Base-by-base conservation (phyloP, 2,113 vertebrate species). In the Petroica traversi region DNA sequence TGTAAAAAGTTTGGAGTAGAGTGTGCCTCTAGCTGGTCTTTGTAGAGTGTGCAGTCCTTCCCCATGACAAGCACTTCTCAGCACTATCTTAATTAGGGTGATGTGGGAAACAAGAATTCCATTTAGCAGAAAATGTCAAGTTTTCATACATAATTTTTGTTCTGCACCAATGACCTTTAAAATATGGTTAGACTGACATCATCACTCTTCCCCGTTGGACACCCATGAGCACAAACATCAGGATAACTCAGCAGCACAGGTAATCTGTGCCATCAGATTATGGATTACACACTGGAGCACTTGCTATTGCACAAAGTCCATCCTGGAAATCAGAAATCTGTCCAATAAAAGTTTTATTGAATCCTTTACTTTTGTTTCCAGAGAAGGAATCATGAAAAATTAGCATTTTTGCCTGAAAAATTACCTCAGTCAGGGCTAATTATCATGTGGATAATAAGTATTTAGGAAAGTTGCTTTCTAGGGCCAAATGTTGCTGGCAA, bases 61-160 rank as follows among this genome's bases (percentile, higher is more conserved):
- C 29, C 9, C 14, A 40, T 1, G 10, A 78, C 61, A 82, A 92
- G 45, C 9, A 26, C 59, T 93, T 79, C 54, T 89, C 85, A 85
- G 41, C 38, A 54, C 63, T 85, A 62, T 83, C 75, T 88, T 83
- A 94, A 95, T 88, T 93, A 92, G 29, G 22, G 12, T 92, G 62
- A 88, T 58, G n/a, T 88, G 55, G 66, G 88, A 95, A 95, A 95
- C 66, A 88, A 80, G 82, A 92, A 88, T 83, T 92, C 49, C 38
- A 54, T 80, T 93, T 92, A 94, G 63, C 33, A 85, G 88, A 73
- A 96, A 94, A 96, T 83, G 66, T 90, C 90, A 92, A 58, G 66
- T 78, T 82, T 94, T 94, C 71, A 48, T 61, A 68, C 12, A n/a
- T 57, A 85, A 88, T 89, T 93, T 95, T 85, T 57, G 66, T 64